A percentile compares a stretch with the other conserved stretches of the same genome.
Conservation (phyloP, 1,140 invertebrate genomes). For the Drosophila teissieri region DNA sequence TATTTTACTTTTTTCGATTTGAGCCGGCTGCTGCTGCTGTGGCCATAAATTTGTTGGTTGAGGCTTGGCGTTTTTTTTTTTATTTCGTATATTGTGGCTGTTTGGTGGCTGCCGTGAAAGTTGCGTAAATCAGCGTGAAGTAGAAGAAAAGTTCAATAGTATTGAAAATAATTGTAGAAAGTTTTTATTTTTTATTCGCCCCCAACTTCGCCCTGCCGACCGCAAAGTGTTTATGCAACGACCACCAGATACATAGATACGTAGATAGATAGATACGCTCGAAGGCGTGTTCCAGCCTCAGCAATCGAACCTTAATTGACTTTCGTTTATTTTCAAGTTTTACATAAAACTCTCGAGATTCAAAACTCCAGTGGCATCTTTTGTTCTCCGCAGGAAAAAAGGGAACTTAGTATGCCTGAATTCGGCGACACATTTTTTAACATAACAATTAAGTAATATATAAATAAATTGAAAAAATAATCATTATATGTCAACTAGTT, state of each 20-base stretch:
- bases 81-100: slow-evolving; percentile 52
- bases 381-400: slow-evolving; percentile 1
- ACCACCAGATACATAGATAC: slow-evolving; percentile 6
- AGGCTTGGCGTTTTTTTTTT: slow-evolving; percentile 28
- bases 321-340: slow-evolving; percentile 41
- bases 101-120: slow-evolving; percentile 73
- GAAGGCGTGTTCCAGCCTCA: slow-evolving; percentile 47
- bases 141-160: slow-evolving; percentile 81
- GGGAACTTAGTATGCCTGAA: not conserved
- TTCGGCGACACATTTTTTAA: not conserved
- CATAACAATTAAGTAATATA: no score
- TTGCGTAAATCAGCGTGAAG: slow-evolving; percentile 82
- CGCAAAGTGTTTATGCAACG: slow-evolving; percentile 64
- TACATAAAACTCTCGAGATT: slow-evolving; percentile 24
- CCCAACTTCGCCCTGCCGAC: slow-evolving; percentile 22
- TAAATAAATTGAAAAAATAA: no score
- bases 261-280: slow-evolving; percentile 32
- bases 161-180: slow-evolving; percentile 82
- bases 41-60: slow-evolving; percentile 71
- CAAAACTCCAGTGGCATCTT: not conserved
- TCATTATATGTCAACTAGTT: no score
- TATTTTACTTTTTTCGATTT: slow-evolving; percentile 48
- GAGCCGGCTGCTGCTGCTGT: slow-evolving; percentile 59
- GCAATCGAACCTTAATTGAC: slow-evolving; percentile 69
- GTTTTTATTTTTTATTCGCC: slow-evolving; percentile 61